Evolutionary conservation across 2,888 invertebrate genomes (phyloP).

Genomic region (Orchesella flavescens): DNA sequence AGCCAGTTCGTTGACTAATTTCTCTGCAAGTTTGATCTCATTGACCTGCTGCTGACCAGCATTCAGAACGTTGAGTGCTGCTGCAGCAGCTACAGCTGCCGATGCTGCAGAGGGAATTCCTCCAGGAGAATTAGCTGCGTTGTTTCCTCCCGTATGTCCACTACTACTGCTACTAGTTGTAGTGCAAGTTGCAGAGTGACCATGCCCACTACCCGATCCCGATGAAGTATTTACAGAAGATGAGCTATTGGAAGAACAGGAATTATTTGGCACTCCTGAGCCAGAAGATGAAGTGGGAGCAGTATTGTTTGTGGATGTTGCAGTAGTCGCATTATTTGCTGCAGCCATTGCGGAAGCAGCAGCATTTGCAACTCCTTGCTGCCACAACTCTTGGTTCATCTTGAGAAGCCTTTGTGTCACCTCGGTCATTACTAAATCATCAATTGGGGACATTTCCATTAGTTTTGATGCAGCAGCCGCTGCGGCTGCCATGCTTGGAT

Average conservation of each 20-base stretch:
- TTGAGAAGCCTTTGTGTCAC: constrained; percentile 71
- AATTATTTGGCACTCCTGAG: constrained; percentile 64
- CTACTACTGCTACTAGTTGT: constrained; percentile 31
- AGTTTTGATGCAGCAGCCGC: constrained; percentile 70
- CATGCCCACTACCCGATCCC: constrained; percentile 46
- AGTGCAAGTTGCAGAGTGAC: constrained; percentile 37
- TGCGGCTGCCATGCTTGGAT: constrained; percentile 59
- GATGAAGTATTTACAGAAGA: constrained; percentile 48
- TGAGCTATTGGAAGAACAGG: constrained; percentile 64
- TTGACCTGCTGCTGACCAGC: constrained; percentile 69
- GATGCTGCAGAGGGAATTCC: constrained; percentile 52
- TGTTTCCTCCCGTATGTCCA: constrained; percentile 40
- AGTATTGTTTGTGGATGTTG: constrained; percentile 26
- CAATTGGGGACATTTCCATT: constrained; percentile 69
- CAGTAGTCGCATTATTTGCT: constrained; percentile 30
- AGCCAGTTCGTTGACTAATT: constrained; percentile 72
- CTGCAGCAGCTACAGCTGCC: constrained; percentile 61
- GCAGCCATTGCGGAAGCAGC: constrained; percentile 66
- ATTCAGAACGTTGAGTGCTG: constrained; percentile 63
- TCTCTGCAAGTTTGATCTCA: constrained; percentile 72
- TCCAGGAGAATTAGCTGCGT: constrained; percentile 47
- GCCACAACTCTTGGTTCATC: constrained; percentile 72
- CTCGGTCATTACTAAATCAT: constrained; percentile 71
- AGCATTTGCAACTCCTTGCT: constrained; percentile 70
- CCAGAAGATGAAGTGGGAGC: constrained; percentile 59